These are phyloP conservation scores for Aphrocallistes beatrix DNA, from an alignment of 37 sponge, comb jelly and placozoan species.

Conservation along the genomic window DNA sequence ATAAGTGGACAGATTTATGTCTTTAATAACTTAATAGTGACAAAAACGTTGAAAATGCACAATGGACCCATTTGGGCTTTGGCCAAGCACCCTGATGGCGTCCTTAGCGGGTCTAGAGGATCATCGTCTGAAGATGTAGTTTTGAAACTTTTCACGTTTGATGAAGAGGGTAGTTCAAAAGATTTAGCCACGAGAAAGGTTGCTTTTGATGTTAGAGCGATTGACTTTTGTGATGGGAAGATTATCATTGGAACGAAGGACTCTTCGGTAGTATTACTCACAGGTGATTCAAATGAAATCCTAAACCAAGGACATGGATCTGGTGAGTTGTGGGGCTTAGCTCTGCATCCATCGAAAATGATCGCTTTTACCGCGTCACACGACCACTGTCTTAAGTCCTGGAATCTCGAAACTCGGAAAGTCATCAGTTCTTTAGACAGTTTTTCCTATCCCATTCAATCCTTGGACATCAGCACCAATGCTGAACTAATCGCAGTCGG, in stretches of 20 bases:
- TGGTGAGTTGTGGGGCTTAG: constrained; percentile 90
- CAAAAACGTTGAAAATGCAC: background rate
- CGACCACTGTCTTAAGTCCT: constrained; percentile 65
- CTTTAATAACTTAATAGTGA: background rate
- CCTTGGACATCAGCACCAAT: constrained; percentile 56
- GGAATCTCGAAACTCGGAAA: constrained; percentile 61
- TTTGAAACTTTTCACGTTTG: background rate
- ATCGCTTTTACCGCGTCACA: constrained; percentile 69
- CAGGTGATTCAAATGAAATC: constrained; percentile 28
- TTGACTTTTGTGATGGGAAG: constrained; percentile 41
- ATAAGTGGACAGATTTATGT: background rate
- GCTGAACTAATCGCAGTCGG: constrained; percentile 63
- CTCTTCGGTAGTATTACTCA: constrained; percentile 47
- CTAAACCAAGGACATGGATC: constrained; percentile 69
- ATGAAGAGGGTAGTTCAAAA: background rate
- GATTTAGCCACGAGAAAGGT: background rate
- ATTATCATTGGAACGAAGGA: constrained; percentile 67
- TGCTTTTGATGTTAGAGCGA: background rate
- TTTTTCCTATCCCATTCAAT: constrained; percentile 26
- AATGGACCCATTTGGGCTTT: background rate
- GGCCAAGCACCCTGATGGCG: background rate
- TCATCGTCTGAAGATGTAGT: background rate
- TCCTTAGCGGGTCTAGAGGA: background rate
- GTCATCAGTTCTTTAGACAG: background rate
- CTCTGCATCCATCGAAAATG: constrained; percentile 46